phyloP scores from a whole-genome alignment of 2,797 vertebrate species.

The Tiaroga cobitis region DNA sequence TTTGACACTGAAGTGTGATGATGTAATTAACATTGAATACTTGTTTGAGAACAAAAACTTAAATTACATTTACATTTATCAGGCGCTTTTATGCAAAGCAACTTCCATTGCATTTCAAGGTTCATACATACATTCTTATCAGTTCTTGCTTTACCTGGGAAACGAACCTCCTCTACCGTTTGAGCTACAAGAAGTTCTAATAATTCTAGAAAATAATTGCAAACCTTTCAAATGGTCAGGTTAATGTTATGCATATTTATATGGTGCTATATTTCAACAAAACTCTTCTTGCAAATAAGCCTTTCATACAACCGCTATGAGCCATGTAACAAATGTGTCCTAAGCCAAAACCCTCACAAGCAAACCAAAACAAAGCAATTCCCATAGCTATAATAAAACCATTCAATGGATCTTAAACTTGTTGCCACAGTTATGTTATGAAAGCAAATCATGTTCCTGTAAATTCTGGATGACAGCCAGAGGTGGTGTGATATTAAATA shows the following conservation, averaged over 20 bases:
- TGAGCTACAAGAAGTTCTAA: too few species aligned
- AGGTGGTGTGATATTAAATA: slow-evolving; percentile 5
- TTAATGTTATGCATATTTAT: neutral
- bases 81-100: too few species aligned
- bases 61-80: too few species aligned
- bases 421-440: neutral
- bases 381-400: neutral
- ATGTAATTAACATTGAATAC: neutral
- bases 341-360: neutral
- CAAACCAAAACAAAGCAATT: neutral
- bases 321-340: neutral
- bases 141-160: too few species aligned
- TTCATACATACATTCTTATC: too few species aligned
- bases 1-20: neutral
- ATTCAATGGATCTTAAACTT: neutral
- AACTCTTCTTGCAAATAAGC: neutral
- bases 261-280: neutral
- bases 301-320: neutral
- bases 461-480: neutral
- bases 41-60: neutral
- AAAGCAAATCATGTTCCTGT: neutral
- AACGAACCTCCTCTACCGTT: too few species aligned
- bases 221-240: neutral
- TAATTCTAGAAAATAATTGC: neutral
- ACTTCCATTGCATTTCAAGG: too few species aligned